Base-by-base conservation (phyloP, 2,888 invertebrate genomes). In the Ophion ventricosus region DNA sequence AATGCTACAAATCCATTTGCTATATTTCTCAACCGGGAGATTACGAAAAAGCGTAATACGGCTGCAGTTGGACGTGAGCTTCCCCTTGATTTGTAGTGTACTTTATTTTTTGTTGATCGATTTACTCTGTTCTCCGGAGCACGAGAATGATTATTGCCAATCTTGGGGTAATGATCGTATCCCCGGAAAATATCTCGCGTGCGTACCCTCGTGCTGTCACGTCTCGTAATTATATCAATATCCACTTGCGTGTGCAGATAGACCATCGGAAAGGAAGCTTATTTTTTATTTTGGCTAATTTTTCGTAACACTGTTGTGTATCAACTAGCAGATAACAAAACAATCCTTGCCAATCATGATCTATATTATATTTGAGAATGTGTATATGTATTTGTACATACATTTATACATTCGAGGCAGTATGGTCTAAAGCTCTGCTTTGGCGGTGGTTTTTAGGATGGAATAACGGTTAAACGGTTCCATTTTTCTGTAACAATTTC, bases 1-100 rank as follows among this genome's bases (percentile, higher is more conserved):
- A 70, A 75, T 29, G 74, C 40, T 63, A 56, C 74, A 75, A 61
- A 83, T 79, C 56, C 79, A 29, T 57, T 79, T 29, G 17, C 64
- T 35, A 61, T 78, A 79, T 64, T 61, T 63, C n/a, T 35, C 26
- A 29, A 29, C 26, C 56, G 54, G 57, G 57, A 57, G 73, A 73
- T 80, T 72, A 70, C 35, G 40, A 72, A 80, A 80, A 73, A 72
- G 57, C 59, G 59, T 49, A 67, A 49, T 64, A 64, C 26, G 49
- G 8, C 63, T 26, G 26, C 17, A 26, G 25, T 63, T 8, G 7
- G 61, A 63, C 8, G n/a, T 35, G 40, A 72, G 57, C 57, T 35
- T 35, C 35, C 8, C 35, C 35, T 35, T 35, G 5, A 35, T 54
- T 54, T 54, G 74, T 23, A 20, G 5, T 29, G 7, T 43, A n/a